A percentile compares a stretch with the other conserved stretches of the same genome.
Evolutionary conservation across 2,888 invertebrate species (phyloP).

Genomic region (Lamproptera curius): DNA sequence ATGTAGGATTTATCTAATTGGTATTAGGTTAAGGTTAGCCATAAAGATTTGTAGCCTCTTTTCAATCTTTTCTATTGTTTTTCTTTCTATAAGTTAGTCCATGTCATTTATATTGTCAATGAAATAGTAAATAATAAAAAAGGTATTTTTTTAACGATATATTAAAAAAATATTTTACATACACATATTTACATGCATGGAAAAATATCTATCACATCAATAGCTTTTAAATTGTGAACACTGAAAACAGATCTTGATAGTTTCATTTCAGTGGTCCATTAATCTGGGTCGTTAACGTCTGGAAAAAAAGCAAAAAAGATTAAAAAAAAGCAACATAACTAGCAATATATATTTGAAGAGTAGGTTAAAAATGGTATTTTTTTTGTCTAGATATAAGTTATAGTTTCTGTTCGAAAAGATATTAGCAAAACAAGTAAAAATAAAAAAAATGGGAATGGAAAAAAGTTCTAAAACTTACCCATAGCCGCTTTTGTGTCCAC

Average conservation of each 20-base stretch:
- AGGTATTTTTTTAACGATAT: conserved; percentile 10
- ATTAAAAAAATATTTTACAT: conserved; percentile 12
- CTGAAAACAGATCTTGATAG: background rate
- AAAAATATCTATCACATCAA: conserved; percentile 18
- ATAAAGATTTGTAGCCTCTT: no score
- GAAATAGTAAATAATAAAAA: no score
- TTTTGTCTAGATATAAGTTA: no score
- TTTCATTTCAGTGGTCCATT: background rate
- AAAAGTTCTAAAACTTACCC: conserved; percentile 17
- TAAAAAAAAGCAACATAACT: background rate
- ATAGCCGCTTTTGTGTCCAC: conserved; percentile 21
- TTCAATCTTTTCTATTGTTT: no score
- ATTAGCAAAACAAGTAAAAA: no score
- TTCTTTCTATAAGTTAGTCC: no score
- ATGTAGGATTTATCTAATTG: no score
- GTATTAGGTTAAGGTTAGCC: no score
- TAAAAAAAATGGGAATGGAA: background rate
- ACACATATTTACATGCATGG: conserved; percentile 2
- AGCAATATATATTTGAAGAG: no score
- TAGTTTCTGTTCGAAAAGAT: no score
- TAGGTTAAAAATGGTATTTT: no score
- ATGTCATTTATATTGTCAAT: no score
- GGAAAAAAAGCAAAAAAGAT: conserved; percentile 6
- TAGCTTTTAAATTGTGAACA: conserved; percentile 4
- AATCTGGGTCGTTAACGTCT: conserved; percentile 9